Conservation (phyloP, 1,140 invertebrate species). For the Cheumatopsyche charites region DNA sequence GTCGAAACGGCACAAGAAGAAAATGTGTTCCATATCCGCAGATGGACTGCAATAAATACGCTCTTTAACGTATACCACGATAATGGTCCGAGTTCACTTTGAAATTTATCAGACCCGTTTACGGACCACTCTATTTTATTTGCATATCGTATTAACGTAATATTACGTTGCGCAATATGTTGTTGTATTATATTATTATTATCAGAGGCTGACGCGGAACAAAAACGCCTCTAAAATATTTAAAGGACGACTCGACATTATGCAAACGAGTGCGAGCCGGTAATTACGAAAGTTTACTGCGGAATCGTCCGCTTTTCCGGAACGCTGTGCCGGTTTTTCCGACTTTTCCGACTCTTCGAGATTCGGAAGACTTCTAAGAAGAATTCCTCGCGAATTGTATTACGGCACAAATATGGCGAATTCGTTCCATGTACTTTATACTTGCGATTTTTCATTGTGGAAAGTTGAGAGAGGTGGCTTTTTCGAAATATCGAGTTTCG, state of each 20-base stretch:
- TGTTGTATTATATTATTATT: no score
- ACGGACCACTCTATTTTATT: conserved; percentile 6
- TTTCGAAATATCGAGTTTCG: no score
- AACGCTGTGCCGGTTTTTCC: not conserved
- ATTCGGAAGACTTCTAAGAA: no score
- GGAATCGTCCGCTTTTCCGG: no score
- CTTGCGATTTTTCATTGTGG: no score
- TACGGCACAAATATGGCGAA: no score
- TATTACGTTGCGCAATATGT: no score
- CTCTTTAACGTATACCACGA: not conserved
- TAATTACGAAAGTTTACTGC: conserved; percentile 12
- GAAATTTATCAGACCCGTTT: not conserved
- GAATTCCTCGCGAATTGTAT: no score
- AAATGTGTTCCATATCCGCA: conserved; percentile 9
- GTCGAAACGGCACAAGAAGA: not conserved
- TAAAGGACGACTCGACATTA: conserved; percentile 24
- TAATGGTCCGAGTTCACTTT: not conserved
- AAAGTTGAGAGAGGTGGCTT: no score
- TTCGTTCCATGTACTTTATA: no score
- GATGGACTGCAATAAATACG: conserved; percentile 21
- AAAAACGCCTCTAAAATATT: conserved; percentile 15
- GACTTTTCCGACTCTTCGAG: not conserved
- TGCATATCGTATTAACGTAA: not conserved
- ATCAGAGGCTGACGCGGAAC: no score
- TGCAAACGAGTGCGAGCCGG: conserved; percentile 14